A percentile compares a stretch with the other conserved stretches of the same genome.
These are phyloP conservation scores for Panopea generosa DNA, from an alignment of 2,888 invertebrate species.

Conservation along the genomic window DNA sequence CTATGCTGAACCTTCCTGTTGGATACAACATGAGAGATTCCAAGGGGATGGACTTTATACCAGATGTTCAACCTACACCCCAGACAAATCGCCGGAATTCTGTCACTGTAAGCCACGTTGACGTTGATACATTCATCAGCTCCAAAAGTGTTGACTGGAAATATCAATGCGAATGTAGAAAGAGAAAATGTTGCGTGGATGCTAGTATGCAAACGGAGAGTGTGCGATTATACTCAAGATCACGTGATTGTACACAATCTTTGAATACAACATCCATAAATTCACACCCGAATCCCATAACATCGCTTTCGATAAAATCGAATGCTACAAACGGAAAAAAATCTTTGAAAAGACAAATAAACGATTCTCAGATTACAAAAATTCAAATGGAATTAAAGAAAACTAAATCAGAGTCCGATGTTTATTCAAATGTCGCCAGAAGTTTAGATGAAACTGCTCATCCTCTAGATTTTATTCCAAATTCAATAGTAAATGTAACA, in stretches of 20 bases:
- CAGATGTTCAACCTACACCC: conserved; percentile 44
- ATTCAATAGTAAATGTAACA: too few relatives aligned
- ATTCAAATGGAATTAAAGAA: not conserved
- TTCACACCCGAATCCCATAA: not conserved
- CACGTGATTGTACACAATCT: too few relatives aligned
- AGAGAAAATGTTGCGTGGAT: conserved; percentile 13
- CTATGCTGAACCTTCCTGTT: conserved; percentile 60
- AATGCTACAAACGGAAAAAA: not conserved
- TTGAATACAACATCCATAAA: not conserved
- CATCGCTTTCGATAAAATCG: conserved; percentile 5
- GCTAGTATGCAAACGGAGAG: conserved; percentile 8
- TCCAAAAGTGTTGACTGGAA: not conserved
- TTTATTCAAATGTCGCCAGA: not conserved
- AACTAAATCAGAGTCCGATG: not conserved
- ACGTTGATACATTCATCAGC: not conserved
- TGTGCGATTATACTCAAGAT: too few relatives aligned
- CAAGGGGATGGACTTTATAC: conserved; percentile 39
- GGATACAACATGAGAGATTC: conserved; percentile 58
- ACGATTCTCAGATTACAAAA: not conserved
- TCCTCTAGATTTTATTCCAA: not conserved
- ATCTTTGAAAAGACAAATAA: not conserved
- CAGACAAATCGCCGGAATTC: conserved; percentile 57
- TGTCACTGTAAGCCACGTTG: conserved; percentile 61
- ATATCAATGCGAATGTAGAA: not conserved
- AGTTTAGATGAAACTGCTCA: not conserved